Conservation (phyloP, 1,140 invertebrate genomes). For the Leptinotarsa undecemlineata region DNA sequence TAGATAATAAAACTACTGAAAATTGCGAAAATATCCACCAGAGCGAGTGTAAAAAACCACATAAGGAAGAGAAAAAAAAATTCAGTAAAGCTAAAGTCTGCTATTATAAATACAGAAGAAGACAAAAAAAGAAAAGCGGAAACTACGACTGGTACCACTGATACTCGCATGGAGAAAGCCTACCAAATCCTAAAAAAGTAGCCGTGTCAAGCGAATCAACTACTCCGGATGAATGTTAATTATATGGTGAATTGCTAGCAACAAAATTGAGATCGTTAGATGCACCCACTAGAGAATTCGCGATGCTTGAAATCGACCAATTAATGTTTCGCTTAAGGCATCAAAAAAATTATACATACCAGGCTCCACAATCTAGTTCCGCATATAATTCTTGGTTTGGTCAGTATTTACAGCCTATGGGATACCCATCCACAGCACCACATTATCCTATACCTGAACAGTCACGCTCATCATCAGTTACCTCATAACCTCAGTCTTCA, state of each 20-base stretch:
- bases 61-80: too few species aligned
- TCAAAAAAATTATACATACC: too few species aligned
- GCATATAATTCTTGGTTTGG: too few species aligned
- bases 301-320: constrained; percentile 23
- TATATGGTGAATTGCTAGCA: constrained; percentile 22
- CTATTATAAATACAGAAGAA: too few species aligned
- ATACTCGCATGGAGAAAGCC: constrained; percentile 16
- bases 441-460: constrained; percentile 9
- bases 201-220: constrained; percentile 4
- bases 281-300: constrained; percentile 17
- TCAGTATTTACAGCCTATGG: background rate
- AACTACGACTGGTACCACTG: too few species aligned
- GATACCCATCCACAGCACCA: constrained; percentile 9
- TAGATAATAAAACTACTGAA: too few species aligned
- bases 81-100: too few species aligned
- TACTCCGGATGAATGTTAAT: constrained; percentile 22
- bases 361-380: too few species aligned
- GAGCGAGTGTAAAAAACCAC: too few species aligned
- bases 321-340: constrained; percentile 19
- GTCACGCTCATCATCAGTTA: constrained; percentile 15
- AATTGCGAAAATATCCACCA: too few species aligned
- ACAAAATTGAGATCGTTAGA: constrained; percentile 22
- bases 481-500: constrained; percentile 1
- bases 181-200: constrained; percentile 17
- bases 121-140: too few species aligned